A percentile compares a stretch with the other conserved stretches of the same genome.
phyloP scores from a whole-genome alignment of 2,888 invertebrate genomes.

The Eucera pruinosa region DNA sequence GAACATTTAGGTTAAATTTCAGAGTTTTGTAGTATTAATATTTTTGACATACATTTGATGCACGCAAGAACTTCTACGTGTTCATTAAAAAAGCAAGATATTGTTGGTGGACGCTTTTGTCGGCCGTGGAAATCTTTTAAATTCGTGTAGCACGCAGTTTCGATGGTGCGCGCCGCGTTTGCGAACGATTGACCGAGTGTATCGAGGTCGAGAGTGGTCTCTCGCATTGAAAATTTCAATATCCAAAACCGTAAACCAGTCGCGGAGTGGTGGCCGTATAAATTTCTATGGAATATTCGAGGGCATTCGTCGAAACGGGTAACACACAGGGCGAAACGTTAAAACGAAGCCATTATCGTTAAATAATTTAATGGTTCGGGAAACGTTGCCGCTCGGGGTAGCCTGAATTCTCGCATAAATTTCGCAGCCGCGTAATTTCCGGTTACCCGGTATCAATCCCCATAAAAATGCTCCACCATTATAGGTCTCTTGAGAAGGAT shows the following conservation, averaged over 20 bases:
- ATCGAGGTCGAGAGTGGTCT: neutral
- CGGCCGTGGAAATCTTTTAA: conserved; percentile 57
- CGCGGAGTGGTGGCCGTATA: neutral
- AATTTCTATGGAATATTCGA: conserved; percentile 10
- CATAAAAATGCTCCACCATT: conserved; percentile 30
- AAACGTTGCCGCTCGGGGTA: conserved; percentile 27
- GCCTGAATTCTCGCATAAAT: conserved; percentile 37
- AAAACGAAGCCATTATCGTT: conserved; percentile 46
- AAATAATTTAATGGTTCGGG: conserved; percentile 45
- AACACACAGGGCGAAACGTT: conserved; percentile 28
- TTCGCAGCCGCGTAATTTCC: conserved; percentile 41
- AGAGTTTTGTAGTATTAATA: too few relatives aligned
- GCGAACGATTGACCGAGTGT: neutral
- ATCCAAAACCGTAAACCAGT: conserved; percentile 8
- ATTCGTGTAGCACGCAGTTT: conserved; percentile 21
- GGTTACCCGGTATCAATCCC: conserved; percentile 24
- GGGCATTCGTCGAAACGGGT: conserved; percentile 26
- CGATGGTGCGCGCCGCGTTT: neutral
- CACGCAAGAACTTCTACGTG: too few relatives aligned
- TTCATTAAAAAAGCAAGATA: too few relatives aligned
- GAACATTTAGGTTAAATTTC: too few relatives aligned
- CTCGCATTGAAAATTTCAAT: conserved; percentile 21
- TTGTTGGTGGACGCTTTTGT: too few relatives aligned
- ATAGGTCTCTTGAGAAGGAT: too few relatives aligned
- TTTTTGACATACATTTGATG: too few relatives aligned